Conservation (phyloP, 2,797 vertebrate species). For the Sebastes taczanowskii region DNA sequence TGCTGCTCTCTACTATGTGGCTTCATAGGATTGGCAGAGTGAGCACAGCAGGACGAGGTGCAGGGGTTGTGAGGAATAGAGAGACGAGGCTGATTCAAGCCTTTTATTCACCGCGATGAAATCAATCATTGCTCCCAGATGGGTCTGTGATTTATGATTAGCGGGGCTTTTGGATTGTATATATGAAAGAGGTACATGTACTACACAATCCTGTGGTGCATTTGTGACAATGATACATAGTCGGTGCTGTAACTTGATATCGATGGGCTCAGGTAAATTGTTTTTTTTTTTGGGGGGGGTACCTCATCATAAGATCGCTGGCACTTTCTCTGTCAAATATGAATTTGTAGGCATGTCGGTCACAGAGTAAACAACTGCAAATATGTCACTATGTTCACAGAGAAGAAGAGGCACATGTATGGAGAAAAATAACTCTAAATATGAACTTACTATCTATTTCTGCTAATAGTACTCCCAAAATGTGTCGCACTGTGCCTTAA, state of each 20-base stretch:
- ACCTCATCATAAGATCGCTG: neutral
- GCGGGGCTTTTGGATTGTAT: conserved; percentile 37
- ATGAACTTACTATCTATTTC: too few relatives aligned
- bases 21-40: conserved; percentile 34
- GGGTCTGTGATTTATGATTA: conserved; percentile 69
- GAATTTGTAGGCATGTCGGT: neutral
- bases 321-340: neutral
- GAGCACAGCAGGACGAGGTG: conserved; percentile 51
- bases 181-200: conserved; percentile 39
- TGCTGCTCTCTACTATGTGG: conserved; percentile 33
- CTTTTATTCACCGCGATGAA: conserved; percentile 64
- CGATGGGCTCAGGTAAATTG: conserved; percentile 25
- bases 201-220: conserved; percentile 29
- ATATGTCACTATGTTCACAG: neutral
- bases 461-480: too few relatives aligned
- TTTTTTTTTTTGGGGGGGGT: neutral
- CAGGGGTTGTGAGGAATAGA: conserved; percentile 34
- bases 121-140: conserved; percentile 71
- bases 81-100: conserved; percentile 46
- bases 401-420: too few relatives aligned
- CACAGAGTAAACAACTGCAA: neutral
- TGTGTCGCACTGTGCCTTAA: too few relatives aligned
- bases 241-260: conserved; percentile 15
- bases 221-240: conserved; percentile 54
- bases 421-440: too few relatives aligned